These are phyloP conservation scores for Lamproptera curius DNA, from an alignment of 2,888 invertebrate genomes.

Conservation along the genomic window DNA sequence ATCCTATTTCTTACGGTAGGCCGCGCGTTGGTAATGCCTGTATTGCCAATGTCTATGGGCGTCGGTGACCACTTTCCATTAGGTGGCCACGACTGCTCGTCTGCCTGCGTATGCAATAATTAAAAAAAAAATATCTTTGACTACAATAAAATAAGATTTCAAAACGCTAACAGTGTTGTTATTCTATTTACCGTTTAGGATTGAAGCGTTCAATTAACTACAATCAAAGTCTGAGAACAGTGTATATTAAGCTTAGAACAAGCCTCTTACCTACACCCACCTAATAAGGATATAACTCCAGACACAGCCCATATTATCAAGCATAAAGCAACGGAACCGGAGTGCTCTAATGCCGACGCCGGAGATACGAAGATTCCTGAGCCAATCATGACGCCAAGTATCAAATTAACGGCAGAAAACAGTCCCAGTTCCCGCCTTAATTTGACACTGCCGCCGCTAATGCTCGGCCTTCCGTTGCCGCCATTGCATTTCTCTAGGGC, in stretches of 20 bases:
- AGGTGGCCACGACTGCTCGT: too few species aligned
- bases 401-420: slow-evolving; percentile 88
- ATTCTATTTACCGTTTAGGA: too few species aligned
- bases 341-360: slow-evolving; percentile 83
- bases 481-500: slow-evolving; percentile 37
- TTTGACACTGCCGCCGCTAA: slow-evolving; percentile 67
- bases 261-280: slow-evolving; percentile 75
- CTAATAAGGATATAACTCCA: slow-evolving; percentile 87
- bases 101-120: too few species aligned
- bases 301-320: slow-evolving; percentile 88
- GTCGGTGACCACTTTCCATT: too few species aligned
- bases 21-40: too few species aligned
- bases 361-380: slow-evolving; percentile 94
- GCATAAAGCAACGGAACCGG: slow-evolving; percentile 89
- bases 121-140: too few species aligned
- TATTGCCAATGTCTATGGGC: too few species aligned
- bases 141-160: too few species aligned
- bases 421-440: slow-evolving; percentile 87
- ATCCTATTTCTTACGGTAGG: too few species aligned
- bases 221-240: not conserved
- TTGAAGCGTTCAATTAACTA: too few species aligned
- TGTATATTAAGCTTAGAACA: slow-evolving; percentile 22
- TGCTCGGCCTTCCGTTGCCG: slow-evolving; percentile 34
- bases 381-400: slow-evolving; percentile 93
- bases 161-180: too few species aligned